These are phyloP conservation scores for Chauna torquata DNA, from an alignment of 2,113 vertebrate species.

Conservation along the genomic window DNA sequence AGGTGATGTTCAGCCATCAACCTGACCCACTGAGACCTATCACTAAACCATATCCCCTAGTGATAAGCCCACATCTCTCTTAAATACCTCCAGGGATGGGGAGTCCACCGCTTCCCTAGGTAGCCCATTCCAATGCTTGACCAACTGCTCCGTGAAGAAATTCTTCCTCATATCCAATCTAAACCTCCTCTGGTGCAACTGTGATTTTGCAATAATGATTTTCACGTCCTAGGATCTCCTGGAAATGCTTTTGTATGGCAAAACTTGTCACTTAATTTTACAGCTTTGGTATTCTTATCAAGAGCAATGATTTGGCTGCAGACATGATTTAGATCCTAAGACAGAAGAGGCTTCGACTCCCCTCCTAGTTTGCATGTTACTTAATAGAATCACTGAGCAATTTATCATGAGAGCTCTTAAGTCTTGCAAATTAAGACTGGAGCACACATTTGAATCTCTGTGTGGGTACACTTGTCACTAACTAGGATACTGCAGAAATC, in stretches of 20 bases:
- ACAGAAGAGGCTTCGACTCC: background rate
- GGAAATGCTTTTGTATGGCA: background rate
- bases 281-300: background rate
- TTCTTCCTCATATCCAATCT: background rate
- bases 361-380: background rate
- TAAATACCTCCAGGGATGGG: background rate
- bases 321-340: background rate
- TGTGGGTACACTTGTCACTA: background rate
- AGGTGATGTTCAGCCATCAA: too few species aligned
- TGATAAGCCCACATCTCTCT: background rate
- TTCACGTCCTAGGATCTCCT: background rate
- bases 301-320: background rate
- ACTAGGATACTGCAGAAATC: background rate
- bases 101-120: background rate
- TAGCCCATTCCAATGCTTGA: background rate
- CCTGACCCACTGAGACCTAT: too few species aligned
- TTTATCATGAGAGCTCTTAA: background rate
- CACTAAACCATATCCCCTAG: background rate
- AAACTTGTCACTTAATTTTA: background rate
- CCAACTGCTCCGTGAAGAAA: background rate
- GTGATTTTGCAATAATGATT: background rate
- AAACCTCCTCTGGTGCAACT: background rate
- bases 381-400: background rate
- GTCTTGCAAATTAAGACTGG: background rate
- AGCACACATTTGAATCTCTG: background rate